phyloP scores from a whole-genome alignment of 1,140 invertebrate genomes.

The Drosophila nigromelanica region DNA sequence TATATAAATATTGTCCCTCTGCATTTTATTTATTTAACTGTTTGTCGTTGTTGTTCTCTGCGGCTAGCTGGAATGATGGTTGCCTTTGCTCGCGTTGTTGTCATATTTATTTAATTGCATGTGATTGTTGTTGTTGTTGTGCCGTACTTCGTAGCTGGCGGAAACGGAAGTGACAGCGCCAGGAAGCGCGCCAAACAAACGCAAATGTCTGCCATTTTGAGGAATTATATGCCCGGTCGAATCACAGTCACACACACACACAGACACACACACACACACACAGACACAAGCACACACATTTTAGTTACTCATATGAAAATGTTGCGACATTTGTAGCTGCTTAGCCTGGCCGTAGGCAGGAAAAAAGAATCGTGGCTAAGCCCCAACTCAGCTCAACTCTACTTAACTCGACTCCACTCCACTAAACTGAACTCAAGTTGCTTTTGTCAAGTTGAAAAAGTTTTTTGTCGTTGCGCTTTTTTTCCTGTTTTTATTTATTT shows the following conservation, averaged over 20 bases:
- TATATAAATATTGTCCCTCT: slow-evolving; percentile 23
- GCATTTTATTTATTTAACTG: slow-evolving; percentile 60
- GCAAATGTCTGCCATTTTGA: slow-evolving; percentile 81
- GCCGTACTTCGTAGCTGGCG: slow-evolving; percentile 49
- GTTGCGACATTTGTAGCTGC: slow-evolving; percentile 53
- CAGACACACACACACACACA: slow-evolving; percentile 1
- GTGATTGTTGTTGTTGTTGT: slow-evolving; percentile 53
- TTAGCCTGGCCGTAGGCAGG: slow-evolving; percentile 35
- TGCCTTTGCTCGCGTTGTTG: slow-evolving; percentile 33
- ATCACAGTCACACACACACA: slow-evolving; percentile 18
- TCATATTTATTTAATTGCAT: slow-evolving; percentile 79
- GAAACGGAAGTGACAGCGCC: slow-evolving; percentile 79
- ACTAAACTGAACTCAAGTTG: slow-evolving; percentile 53
- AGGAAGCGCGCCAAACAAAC: slow-evolving; percentile 80
- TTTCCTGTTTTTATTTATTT: slow-evolving; percentile 66
- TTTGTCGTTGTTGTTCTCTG: slow-evolving; percentile 25
- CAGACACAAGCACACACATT: slow-evolving; percentile 20
- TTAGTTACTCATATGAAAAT: slow-evolving; percentile 58
- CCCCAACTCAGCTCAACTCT: slow-evolving; percentile 32
- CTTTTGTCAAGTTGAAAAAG: slow-evolving; percentile 53
- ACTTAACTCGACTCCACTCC: slow-evolving; percentile 24
- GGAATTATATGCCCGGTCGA: slow-evolving; percentile 68
- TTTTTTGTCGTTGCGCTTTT: slow-evolving; percentile 49
- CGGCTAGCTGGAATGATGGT: slow-evolving; percentile 6
- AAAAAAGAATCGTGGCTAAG: slow-evolving; percentile 27